Base-by-base conservation (phyloP, 2,888 invertebrate genomes). In the Diarsia brunnea region DNA sequence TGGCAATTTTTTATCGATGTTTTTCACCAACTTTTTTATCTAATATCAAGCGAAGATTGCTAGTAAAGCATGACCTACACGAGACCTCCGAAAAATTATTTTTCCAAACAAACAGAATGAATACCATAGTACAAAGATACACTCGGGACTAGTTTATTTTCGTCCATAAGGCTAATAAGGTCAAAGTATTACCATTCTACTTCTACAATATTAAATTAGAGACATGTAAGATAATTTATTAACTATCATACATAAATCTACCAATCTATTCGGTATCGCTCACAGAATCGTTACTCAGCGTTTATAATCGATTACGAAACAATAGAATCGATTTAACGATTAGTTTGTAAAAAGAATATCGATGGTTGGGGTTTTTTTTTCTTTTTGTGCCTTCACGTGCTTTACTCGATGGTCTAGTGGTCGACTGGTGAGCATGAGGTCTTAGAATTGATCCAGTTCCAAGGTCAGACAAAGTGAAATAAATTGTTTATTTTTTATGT, bases 301-400 rank as follows among this genome's bases (percentile, higher is more conserved):
- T 63, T 77, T 79, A 67, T 67, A 78, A 88, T 88, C 78, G 84
- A 86, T 78, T 78, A 78, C 55, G 74, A 69, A 78, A 88, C 88
- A 86, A 86, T 76, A 51, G 71, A 84, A 76, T 84, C 73, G 75
- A 78, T 78, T 69, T 61, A 71, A 49, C 66, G 69, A 80, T 84
- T 69, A 84, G 73, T 19, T 19, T 58, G 64, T 7, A 74, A 63
- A 76, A 70, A 70, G 14, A 67, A 45, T 75, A 73, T 75, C 70
- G 71, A 74, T 69, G 66, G 65, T 79, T 69, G 38, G 53, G 31
- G 27, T 27, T 73, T 49, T 69, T 70, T 58, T 53, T 45, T 69
- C 58, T 73, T 51, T 51, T 45, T 38, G 63, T 65, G 58, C 21
- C 47, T 53, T 27, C n/a, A 49, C 31, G 31, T 70, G 31, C 14